Evolutionary conservation across 2,797 vertebrate genomes (phyloP).

Genomic region (Anguilla obscura): DNA sequence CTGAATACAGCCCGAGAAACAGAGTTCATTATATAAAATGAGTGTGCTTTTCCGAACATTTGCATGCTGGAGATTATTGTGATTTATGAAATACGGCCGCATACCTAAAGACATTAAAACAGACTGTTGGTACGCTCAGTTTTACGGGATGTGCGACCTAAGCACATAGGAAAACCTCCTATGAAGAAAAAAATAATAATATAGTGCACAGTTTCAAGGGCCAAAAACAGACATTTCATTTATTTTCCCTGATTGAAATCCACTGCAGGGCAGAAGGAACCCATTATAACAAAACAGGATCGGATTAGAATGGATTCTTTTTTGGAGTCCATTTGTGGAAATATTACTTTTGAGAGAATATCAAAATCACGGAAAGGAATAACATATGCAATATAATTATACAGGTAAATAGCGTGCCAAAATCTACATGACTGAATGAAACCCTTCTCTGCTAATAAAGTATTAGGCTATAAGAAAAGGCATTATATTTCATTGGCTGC

Average conservation of each 20-base stretch:
- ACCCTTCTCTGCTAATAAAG: constrained; percentile 1
- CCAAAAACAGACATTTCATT: not conserved
- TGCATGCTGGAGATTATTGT: not conserved
- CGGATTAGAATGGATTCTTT: not conserved
- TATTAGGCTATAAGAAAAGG: not conserved
- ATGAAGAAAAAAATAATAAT: not conserved
- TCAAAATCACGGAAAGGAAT: not conserved
- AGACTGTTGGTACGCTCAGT: not conserved
- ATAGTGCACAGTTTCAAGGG: not conserved
- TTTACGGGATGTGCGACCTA: not conserved
- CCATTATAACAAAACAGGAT: not conserved
- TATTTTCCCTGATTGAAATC: constrained; percentile 8
- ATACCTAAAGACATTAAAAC: not conserved
- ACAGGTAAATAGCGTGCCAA: not conserved
- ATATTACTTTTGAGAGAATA: not conserved
- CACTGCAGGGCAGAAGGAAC: not conserved
- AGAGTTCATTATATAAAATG: constrained; percentile 10
- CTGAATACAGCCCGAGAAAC: not conserved
- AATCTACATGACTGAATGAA: not conserved
- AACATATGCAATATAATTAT: not conserved
- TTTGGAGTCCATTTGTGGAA: not conserved
- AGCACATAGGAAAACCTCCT: not conserved
- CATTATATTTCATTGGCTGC: not conserved
- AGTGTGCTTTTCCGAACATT: not conserved
- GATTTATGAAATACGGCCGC: not conserved